These are phyloP conservation scores for Ryuthela nishihirai DNA, from an alignment of 2,888 invertebrate species.

Conservation along the genomic window DNA sequence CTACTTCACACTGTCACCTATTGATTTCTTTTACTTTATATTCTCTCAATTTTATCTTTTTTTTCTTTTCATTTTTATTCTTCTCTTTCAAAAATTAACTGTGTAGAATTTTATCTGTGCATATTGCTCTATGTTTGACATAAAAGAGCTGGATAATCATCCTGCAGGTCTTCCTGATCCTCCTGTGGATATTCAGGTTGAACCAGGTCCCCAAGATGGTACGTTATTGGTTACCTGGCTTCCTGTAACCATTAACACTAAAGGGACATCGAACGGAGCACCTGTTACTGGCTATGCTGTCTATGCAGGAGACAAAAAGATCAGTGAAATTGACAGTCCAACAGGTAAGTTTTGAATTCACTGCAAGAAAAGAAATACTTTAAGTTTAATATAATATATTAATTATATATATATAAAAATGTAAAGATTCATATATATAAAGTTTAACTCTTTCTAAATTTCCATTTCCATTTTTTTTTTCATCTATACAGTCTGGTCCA, in stretches of 20 bases:
- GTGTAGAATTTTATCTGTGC: neutral
- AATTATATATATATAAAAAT: too few species aligned
- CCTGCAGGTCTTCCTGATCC: constrained; percentile 63
- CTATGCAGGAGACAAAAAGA: constrained; percentile 95
- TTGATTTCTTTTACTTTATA: neutral
- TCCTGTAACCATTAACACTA: constrained; percentile 83
- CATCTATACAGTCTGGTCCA: too few species aligned
- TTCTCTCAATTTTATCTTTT: too few species aligned
- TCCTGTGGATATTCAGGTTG: constrained; percentile 75
- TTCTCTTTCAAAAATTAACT: neutral
- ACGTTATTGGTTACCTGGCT: constrained; percentile 98
- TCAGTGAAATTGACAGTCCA: constrained; percentile 87
- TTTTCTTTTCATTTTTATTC: neutral
- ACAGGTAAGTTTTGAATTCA: constrained; percentile 58
- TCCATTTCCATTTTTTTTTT: too few species aligned
- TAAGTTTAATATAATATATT: too few species aligned
- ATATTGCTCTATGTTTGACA: neutral
- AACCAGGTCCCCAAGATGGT: constrained; percentile 97
- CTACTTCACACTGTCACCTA: too few species aligned
- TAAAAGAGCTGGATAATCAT: neutral
- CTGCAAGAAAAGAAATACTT: neutral
- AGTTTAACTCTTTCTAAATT: too few species aligned
- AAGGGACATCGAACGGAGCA: constrained; percentile 50
- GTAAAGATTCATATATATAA: too few species aligned
- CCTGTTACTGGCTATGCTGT: constrained; percentile 93